Evolutionary conservation across 2,888 invertebrate species (phyloP), one percentile per base, ranked within the genome.

Genomic region (Cepaea hortensis): DNA sequence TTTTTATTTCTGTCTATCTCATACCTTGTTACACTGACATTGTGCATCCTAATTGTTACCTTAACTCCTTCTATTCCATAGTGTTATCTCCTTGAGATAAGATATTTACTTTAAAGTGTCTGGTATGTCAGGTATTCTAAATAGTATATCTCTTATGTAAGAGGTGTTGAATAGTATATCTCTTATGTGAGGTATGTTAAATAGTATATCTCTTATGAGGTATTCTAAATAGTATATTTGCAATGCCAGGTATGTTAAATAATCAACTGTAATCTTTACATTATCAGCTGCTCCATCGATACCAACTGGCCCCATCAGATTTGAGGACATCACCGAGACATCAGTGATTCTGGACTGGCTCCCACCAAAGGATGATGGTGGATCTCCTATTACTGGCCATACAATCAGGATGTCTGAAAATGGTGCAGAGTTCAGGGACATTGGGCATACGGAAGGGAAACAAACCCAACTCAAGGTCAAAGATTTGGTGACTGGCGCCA

Each of bases 401-500:
- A 87, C 91, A 75, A 88, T 94, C 9, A 94, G 94, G 88, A 91
- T 91, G 85, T 91, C 91, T 13, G 92, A 93, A 76, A 92, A 91
- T 35, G 91, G 91, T 85, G 91, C 90, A 90, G 35, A 35, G 1
- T 35, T 35, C 35, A 35, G 35, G 1, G 35, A 35, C 35, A 35
- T 35, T 35, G 35, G 35, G 35, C 35, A 35, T 88, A n/a, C 77
- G 82, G 72, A 83, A 85, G 46, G 88, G 88, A 70, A 97, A 97
- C 85, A 97, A 97, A 91, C 91, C 15, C 90, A 88, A 76, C 90
- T 86, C 89, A 89, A 88, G 23, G 90, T 90, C 50, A 79, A 88
- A 18, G 96, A 96, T 93, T 95, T 98, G 86, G 96, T 96, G 90
- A 96, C 97, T 93, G 91, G 91, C 48, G 88, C 87, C n/a, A 87